Percentiles rank a stretch among this genome's conserved stretches.
Evolutionary conservation across 2,797 vertebrate genomes (phyloP).

Genomic region (Diglossa cyanea): DNA sequence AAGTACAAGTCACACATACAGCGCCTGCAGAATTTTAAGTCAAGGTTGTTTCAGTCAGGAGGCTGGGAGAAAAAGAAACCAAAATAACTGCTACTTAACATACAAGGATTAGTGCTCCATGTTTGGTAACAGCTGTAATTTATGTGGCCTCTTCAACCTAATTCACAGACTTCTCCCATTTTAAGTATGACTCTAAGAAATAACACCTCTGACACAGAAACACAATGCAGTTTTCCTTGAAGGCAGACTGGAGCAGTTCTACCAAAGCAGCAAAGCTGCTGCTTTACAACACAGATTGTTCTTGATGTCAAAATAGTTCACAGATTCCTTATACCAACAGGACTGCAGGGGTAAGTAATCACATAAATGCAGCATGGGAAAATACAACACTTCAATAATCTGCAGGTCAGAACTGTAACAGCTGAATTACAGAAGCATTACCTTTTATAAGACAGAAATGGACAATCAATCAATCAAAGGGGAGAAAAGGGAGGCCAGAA

Average conservation of each 20-base stretch:
- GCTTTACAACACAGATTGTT: background rate
- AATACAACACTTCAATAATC: background rate
- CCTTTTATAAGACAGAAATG: background rate
- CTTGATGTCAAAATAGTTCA: background rate
- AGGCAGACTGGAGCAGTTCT: background rate
- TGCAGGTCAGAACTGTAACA: background rate
- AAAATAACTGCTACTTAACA: background rate
- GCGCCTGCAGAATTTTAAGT: background rate
- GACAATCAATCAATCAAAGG: background rate
- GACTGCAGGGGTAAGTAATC: background rate
- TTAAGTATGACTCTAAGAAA: background rate
- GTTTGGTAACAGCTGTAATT: background rate
- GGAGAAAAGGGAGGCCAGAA: background rate
- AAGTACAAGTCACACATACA: background rate
- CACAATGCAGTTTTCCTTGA: background rate
- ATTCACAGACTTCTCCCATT: background rate
- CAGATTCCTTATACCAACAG: background rate
- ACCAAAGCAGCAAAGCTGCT: background rate
- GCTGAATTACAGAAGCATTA: background rate
- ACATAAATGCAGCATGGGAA: background rate
- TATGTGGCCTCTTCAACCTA: background rate
- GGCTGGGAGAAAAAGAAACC: background rate
- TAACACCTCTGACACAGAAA: background rate
- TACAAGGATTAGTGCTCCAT: background rate
- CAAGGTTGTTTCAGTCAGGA: background rate